phyloP scores from a whole-genome alignment of 1,140 invertebrate genomes.

The Calephelis nemesis region DNA sequence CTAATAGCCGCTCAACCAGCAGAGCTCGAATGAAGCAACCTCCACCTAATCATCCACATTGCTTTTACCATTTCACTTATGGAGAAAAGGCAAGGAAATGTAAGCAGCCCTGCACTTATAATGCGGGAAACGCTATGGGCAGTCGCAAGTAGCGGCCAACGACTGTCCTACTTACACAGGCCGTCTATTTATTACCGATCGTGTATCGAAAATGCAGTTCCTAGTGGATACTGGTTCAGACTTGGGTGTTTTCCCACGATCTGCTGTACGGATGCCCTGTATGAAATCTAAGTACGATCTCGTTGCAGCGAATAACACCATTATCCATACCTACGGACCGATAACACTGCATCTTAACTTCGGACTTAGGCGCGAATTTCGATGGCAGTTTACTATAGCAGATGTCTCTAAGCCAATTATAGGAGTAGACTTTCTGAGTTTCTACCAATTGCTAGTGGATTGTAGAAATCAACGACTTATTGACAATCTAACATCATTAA shows the following conservation, averaged over 20 bases:
- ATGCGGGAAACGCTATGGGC: slow-evolving; percentile 25
- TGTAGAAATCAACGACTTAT: no score
- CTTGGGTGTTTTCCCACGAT: slow-evolving; percentile 21
- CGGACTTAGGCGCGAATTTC: background rate
- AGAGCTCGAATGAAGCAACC: slow-evolving; percentile 4
- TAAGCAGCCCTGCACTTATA: slow-evolving; percentile 23
- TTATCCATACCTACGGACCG: background rate
- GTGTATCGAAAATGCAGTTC: slow-evolving; percentile 12
- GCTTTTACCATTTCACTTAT: slow-evolving; percentile 22
- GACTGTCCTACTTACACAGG: slow-evolving; percentile 20
- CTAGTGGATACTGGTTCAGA: no score
- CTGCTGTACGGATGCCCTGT: slow-evolving; percentile 5
- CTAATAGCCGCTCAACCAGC: background rate
- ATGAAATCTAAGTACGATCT: slow-evolving; percentile 4
- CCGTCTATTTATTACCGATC: slow-evolving; percentile 24
- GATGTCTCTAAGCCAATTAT: slow-evolving; percentile 2
- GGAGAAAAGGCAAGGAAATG: slow-evolving; percentile 22
- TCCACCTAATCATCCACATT: slow-evolving; percentile 14
- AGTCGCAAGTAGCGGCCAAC: slow-evolving; percentile 20
- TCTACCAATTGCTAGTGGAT: background rate
- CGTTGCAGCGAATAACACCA: slow-evolving; percentile 4
- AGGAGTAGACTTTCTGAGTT: slow-evolving; percentile 5
- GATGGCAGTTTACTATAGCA: background rate
- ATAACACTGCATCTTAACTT: background rate
- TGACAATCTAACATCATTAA: no score